Evolutionary conservation across 2,888 invertebrate genomes (phyloP).

Genomic region (Acanthococcus lagerstroemiae): DNA sequence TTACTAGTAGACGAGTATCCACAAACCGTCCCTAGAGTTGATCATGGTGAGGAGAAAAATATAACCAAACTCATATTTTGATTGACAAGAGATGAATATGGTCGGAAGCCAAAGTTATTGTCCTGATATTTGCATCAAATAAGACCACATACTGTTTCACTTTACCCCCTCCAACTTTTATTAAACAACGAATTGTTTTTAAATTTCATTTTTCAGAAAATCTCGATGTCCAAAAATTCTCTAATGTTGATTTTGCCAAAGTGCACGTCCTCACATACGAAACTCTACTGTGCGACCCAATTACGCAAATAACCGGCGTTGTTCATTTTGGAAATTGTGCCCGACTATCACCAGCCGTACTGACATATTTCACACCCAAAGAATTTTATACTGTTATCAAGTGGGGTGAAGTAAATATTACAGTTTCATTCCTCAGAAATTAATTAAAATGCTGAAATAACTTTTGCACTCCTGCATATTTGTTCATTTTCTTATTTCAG

Average conservation of each 20-base stretch:
- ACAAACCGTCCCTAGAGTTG: too few species aligned
- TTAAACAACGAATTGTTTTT: background rate
- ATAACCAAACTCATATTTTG: too few species aligned
- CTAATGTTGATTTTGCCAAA: slow-evolving; percentile 66
- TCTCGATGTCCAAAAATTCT: slow-evolving; percentile 66
- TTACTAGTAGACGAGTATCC: too few species aligned
- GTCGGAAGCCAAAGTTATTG: too few species aligned
- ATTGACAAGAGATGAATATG: too few species aligned
- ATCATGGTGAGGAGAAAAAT: too few species aligned
- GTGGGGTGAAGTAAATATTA: slow-evolving; percentile 57
- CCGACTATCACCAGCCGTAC: slow-evolving; percentile 62
- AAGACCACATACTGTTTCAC: too few species aligned
- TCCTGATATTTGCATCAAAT: too few species aligned
- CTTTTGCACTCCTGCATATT: too few species aligned
- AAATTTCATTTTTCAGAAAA: slow-evolving; percentile 50
- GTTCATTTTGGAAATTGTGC: slow-evolving; percentile 68
- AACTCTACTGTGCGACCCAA: slow-evolving; percentile 69
- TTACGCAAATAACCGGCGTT: slow-evolving; percentile 65
- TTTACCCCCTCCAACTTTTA: too few species aligned
- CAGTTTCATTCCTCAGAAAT: background rate
- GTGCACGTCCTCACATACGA: slow-evolving; percentile 68
- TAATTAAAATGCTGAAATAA: background rate
- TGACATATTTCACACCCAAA: slow-evolving; percentile 65
- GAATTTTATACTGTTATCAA: slow-evolving; percentile 60
- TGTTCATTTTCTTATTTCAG: slow-evolving; percentile 42